Base-by-base conservation (phyloP, 2,797 vertebrate species). In the Darevskia nairensis region DNA sequence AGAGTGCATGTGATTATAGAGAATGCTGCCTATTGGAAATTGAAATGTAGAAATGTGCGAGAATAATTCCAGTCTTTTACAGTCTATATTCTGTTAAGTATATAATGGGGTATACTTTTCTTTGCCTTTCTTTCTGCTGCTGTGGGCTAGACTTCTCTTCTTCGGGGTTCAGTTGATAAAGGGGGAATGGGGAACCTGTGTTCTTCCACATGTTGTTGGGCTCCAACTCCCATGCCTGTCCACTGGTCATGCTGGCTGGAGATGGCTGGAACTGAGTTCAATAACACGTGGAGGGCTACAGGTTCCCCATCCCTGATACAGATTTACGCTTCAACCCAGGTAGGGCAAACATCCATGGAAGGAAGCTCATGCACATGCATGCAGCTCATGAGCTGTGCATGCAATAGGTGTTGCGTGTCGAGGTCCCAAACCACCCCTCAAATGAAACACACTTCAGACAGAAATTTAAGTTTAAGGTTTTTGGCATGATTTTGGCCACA, bases 1-100 rank as follows among this genome's bases (percentile, higher is more conserved):
- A 97, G 96, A 96, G 96, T 95, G 92, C 94, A 82, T 95, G 93
- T 96, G 96, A 97, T 96, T 97, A 96, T 93, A 93, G 93, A 94
- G 95, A 96, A 94, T 39, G 19, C 46, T 32, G 91, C 86, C 93
- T 95, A 95, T 93, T 96, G 95, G 95, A 96, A 97, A 96, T 96
- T 95, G 95, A 97, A 97, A 96, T 95, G 96, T 96, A 96, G 93
- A 92, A 95, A 93, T 84, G 95, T 96, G 89, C 91, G 91, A 93
- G 95, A 93, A 94, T 90, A 95, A 91, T 94, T 95, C 88, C 78
- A 83, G 88, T 76, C 88, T 92, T 95, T 75, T 86, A 9, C 61
- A 92, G 81, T 82, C 74, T 86, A 21, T 68, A 88, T 88, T 93
- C 89, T 89, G 71, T 71, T 84, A 89, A 89, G 88, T 93, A 84